Evolutionary conservation across 2,113 vertebrate genomes (phyloP), one percentile per base, ranked within the genome.

Genomic region (Pterocles gutturalis): DNA sequence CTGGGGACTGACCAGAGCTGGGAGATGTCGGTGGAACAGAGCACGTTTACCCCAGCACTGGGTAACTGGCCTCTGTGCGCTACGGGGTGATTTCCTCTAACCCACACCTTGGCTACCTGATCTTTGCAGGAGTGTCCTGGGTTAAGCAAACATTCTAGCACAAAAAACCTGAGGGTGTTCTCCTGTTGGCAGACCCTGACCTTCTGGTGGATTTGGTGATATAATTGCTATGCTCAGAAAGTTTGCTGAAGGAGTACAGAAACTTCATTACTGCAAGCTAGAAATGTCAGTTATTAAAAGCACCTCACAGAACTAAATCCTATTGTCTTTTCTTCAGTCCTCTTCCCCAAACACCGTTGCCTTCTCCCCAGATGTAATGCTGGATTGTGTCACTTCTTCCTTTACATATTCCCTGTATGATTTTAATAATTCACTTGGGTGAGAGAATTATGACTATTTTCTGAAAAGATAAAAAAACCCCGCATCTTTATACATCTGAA

Each of bases 401-500:
- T 86, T 14, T 31, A 1, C 2, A 5, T 10, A 22, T 26, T 16
- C 19, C 10, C 33, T 17, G 8, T 33, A 17, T 15, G n/a, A 69
- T 38, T 91, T 55, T 24, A 83, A 6, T 77, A 17, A 45, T 29
- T 69, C 0, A 0, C 8, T 48, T 91, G 26, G 61, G 24, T n/a
- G 51, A 78, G 8, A 65, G 9, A 57, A 62, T 54, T 25, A 33
- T 15, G 41, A 4, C 13, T 31, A 9, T 69, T 21, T 49, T 36
- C 31, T 45, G 17, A 45, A 54, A 82, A 6, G n/a, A 14, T 72
- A 34, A 65, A 53, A 60, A 31, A 48, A 25, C 25, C 1, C 17
- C 2, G 0, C 61, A 26, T 25, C 60, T 18, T 62, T n/a, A 0
- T 4, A 7, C 17, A 13, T 14, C 55, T 33, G 3, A 53, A 54